Conservation (phyloP, 2,113 vertebrate species). For the Elephantulus edwardii region DNA sequence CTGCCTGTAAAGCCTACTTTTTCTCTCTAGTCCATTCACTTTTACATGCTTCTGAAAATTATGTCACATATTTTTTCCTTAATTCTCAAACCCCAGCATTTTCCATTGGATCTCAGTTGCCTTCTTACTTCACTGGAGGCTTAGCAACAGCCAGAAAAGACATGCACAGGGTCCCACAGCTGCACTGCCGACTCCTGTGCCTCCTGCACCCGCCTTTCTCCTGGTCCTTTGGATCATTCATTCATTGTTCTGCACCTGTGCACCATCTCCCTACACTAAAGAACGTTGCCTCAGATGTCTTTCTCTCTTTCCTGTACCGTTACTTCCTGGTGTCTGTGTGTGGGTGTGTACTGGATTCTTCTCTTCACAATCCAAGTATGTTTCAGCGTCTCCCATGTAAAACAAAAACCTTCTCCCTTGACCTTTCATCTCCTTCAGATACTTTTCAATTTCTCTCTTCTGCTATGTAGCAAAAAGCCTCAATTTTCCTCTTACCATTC, state of each 20-base stretch:
- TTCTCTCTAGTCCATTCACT: not conserved
- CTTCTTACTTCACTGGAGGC: not conserved
- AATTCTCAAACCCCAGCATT: not conserved
- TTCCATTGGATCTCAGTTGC: not conserved
- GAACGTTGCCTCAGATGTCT: not conserved
- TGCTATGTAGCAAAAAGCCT: no score
- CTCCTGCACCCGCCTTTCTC: not conserved
- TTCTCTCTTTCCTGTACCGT: not conserved
- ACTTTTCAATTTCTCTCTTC: no score
- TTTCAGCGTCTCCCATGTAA: no score
- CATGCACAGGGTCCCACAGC: accelerated
- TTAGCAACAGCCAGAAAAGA: not conserved
- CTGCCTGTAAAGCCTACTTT: not conserved
- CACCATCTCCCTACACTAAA: not conserved
- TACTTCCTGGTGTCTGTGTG: not conserved
- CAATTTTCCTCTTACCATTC: not conserved
- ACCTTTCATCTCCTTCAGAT: no score
- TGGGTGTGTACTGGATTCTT: no score
- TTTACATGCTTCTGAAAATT: not conserved
- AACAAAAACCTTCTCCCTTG: no score
- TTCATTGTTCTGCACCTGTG: not conserved
- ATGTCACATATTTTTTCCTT: not conserved
- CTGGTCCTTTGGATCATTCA: no score
- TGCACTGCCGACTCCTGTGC: accelerated
- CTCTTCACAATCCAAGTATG: no score